Base-by-base conservation (phyloP, 2,888 invertebrate genomes). In the Latheticus oryzae region DNA sequence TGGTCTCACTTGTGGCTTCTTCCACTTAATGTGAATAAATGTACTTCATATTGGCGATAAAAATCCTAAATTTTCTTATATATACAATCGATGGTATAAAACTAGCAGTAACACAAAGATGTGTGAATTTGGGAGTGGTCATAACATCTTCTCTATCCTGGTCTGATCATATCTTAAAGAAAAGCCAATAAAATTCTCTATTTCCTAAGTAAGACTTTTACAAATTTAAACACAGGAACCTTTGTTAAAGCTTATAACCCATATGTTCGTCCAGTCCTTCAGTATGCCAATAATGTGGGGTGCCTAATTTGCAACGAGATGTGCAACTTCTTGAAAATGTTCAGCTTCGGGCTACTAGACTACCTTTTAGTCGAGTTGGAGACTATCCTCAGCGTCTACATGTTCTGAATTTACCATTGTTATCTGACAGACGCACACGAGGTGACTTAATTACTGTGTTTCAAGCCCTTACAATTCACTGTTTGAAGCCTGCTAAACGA, bases 381-480 rank as follows among this genome's bases (percentile, higher is more conserved):
- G 21, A 19, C 21, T 19, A 19, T 19, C 21, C 5, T 19, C 4
- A 19, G 21, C 21, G 21, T 19, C 5, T 5, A 19, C 21, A 19
- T 19, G 21, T 5, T n/a, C n/a, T 19, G 21, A 19, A 19, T 19
- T 19, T 19, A 19, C 21, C 21, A 19, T 5, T 5, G 5, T 5
- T 19, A 5, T 19, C 21, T 19, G 21, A 5, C 21, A 19, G 21
- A 19, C 21, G 21, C 5, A 5, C 3, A 19, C 21, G 21, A 19
- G 21, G 21, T 19, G 21, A 19, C 21, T 19, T 19, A 19, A 19
- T 19, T 19, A 19, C 21, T 19, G 21, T 19, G 21, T 19, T 19
- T 19, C 21, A 19, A 19, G 21, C 5, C 3, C 21, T 19, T 19
- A 19, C 3, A 19, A 19, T 19, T 5, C 21, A 19, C 5, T 19